Evolutionary conservation across 2,113 vertebrate species (phyloP).

Genomic region (Meles meles): DNA sequence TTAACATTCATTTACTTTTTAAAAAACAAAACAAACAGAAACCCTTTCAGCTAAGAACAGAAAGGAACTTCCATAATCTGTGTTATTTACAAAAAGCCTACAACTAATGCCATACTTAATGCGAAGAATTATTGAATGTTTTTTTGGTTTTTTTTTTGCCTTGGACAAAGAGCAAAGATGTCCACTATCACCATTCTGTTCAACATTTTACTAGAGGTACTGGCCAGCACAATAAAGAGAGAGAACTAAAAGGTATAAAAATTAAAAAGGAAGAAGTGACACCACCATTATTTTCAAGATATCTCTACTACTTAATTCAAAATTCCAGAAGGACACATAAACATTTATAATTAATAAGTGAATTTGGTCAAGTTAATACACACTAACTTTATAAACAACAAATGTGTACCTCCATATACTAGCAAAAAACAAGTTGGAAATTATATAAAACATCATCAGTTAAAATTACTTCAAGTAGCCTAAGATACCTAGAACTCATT

Average conservation of each 20-base stretch:
- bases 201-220: background rate
- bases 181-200: background rate
- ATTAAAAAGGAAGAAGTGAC: background rate
- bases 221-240: background rate
- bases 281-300: background rate
- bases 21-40: background rate
- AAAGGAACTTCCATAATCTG: background rate
- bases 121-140: background rate
- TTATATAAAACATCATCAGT: background rate
- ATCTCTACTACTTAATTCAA: background rate
- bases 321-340: background rate
- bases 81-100: background rate
- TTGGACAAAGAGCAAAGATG: background rate
- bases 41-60: background rate
- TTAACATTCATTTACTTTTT: background rate
- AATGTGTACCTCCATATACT: background rate
- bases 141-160: background rate
- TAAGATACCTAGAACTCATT: background rate
- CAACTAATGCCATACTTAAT: background rate
- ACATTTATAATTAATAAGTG: background rate
- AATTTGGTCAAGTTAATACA: background rate
- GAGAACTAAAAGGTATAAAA: background rate
- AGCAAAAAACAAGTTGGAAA: background rate
- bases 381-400: background rate
- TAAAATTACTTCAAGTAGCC: background rate